Base-by-base conservation (phyloP, 2,888 invertebrate genomes). In the Drosophila nigricruria region DNA sequence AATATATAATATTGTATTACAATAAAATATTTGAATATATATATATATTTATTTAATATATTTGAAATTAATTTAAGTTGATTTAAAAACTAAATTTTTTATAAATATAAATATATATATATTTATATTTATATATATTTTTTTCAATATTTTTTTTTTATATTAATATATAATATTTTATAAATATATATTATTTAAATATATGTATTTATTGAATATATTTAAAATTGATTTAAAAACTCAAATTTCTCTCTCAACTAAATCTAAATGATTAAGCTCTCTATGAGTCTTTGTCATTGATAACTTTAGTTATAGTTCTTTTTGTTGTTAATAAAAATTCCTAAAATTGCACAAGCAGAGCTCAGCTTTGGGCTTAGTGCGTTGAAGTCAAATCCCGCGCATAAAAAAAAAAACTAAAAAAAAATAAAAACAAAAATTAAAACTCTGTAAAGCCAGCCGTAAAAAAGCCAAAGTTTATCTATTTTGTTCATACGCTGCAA, bases 401-500 rank as follows among this genome's bases (percentile, higher is more conserved):
- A 5, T 42, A 9, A 10, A 16, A 40, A 30, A 43, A 2, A 10
- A 25, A 34, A 47, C 12, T 0, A 32, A 14, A 23, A 20, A 20
- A n/a, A n/a, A 8, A 30, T 8, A 16, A 23, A n/a, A 38, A 10
- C 2, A n/a, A 1, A 10, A 42, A 20, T 43, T 8, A 16, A 63
- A 36, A 14, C 16, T 27, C 14, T 49, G 43, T 12, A 58, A 45
- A 58, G 14, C 34, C 45, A 36, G 8, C 20, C 3, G 10, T n/a
- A 45, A 9, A 4, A n/a, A n/a, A 18, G 9, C 1, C 10, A 34
- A 58, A 36, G 30, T 30, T 42, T 34, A 23, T 61, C 25, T 50
- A 49, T 34, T 54, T 47, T 5, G 25, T 20, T 36, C 42, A 59
- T 50, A 59, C 66, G 56, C 73, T 69, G 62, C 49, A 27, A 30